phyloP scores from a whole-genome alignment of 2,888 invertebrate species.

The Stegana nigrithorax region DNA sequence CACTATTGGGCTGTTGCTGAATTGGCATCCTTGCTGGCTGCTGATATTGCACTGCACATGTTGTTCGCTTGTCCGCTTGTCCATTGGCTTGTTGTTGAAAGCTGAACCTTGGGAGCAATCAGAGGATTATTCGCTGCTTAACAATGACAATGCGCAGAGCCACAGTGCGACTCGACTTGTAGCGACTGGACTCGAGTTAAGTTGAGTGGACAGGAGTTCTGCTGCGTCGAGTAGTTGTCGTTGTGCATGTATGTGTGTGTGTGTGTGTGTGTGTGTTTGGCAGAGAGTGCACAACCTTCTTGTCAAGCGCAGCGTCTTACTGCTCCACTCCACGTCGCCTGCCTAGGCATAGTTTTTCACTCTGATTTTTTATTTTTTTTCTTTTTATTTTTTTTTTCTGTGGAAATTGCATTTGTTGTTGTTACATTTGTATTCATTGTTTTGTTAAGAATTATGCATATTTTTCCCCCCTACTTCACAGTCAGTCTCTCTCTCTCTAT shows the following conservation, averaged over 20 bases:
- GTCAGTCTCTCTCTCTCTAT: slow-evolving; percentile 24
- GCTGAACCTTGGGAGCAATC: slow-evolving; percentile 59
- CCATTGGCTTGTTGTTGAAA: slow-evolving; percentile 56
- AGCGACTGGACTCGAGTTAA: not conserved
- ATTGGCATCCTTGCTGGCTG: too few species aligned
- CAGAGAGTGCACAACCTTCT: too few species aligned
- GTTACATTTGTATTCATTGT: slow-evolving; percentile 45
- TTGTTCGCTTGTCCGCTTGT: too few species aligned
- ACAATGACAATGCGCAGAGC: not conserved
- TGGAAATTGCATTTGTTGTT: too few species aligned
- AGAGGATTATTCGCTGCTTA: slow-evolving; percentile 47
- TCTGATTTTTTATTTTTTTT: too few species aligned
- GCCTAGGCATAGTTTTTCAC: too few species aligned
- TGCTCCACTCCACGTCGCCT: not conserved
- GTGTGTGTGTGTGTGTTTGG: not conserved
- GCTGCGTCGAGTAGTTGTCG: too few species aligned
- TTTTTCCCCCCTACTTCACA: too few species aligned
- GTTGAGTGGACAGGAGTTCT: too few species aligned
- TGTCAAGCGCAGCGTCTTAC: too few species aligned
- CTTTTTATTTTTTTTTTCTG: not conserved
- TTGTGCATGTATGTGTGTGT: not conserved
- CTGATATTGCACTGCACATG: too few species aligned
- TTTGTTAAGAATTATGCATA: slow-evolving; percentile 44
- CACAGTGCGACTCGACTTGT: not conserved
- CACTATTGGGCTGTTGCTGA: too few species aligned